Evolutionary conservation across 2,113 vertebrate genomes (phyloP).

Genomic region (Dolichotis patagonum): DNA sequence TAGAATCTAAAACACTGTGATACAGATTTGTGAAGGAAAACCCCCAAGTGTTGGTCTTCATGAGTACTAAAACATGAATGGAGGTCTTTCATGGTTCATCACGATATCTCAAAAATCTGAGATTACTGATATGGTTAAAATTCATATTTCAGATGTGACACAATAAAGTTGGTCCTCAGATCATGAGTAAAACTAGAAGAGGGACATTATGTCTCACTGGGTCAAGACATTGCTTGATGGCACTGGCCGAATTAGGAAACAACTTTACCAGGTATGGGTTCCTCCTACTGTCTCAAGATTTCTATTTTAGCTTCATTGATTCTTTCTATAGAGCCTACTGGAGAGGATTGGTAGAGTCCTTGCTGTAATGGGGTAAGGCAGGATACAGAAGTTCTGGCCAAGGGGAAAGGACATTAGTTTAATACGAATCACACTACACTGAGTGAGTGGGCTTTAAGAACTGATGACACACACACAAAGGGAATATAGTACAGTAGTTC

Average conservation of each 20-base stretch:
- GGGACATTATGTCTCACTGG: background rate
- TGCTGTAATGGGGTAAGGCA: background rate
- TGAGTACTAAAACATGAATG: background rate
- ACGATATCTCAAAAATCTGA: background rate
- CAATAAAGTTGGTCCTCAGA: background rate
- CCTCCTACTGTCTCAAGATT: background rate
- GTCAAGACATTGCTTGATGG: background rate
- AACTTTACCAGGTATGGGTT: background rate
- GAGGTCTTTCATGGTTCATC: background rate
- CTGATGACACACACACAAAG: background rate
- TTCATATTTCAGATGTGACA: background rate
- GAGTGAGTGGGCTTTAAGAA: background rate
- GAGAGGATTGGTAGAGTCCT: background rate
- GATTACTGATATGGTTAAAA: background rate
- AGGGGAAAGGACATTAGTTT: background rate
- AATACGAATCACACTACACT: rapidly evolving
- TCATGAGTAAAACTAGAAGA: no score
- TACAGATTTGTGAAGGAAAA: background rate
- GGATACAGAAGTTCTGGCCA: background rate
- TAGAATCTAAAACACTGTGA: background rate
- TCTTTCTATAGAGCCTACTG: background rate
- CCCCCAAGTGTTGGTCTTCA: background rate
- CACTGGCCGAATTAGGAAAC: background rate
- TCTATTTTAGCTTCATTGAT: background rate
- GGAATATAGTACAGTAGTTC: background rate